Evolutionary conservation across 2,113 vertebrate species (phyloP).

Genomic region (Propithecus coquereli): DNA sequence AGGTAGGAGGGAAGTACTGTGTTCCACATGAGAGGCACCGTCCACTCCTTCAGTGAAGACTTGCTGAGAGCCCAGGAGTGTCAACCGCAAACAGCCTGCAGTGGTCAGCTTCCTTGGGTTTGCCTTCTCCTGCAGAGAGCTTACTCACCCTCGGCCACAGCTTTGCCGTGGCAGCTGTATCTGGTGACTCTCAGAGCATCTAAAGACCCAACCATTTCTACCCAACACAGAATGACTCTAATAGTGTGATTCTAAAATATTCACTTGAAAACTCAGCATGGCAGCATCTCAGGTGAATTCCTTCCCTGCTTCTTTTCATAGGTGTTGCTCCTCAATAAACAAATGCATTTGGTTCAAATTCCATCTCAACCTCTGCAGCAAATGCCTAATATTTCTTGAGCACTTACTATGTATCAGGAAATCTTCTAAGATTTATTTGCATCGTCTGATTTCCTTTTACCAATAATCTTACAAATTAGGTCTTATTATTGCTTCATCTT

Average conservation of each 20-base stretch:
- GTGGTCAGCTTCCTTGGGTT: neutral
- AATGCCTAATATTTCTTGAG: neutral
- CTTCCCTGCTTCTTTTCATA: neutral
- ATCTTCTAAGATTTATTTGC: neutral
- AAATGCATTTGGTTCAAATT: neutral
- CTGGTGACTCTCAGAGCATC: neutral
- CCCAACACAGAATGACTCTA: neutral
- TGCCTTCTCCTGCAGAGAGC: neutral
- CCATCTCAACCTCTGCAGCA: neutral
- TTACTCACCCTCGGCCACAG: neutral
- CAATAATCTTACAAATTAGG: neutral
- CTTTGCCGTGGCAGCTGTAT: neutral
- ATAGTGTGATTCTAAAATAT: neutral
- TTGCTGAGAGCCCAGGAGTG: neutral
- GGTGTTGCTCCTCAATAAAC: neutral
- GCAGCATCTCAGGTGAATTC: neutral
- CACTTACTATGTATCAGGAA: neutral
- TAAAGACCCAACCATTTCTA: neutral
- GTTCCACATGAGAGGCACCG: no score
- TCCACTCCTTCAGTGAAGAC: neutral
- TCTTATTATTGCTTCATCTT: neutral
- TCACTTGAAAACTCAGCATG: neutral
- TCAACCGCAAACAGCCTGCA: neutral
- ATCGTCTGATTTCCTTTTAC: neutral
- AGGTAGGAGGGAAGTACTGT: neutral